These are phyloP conservation scores for Periophthalmodon schlosseri DNA, from an alignment of 2,113 vertebrate genomes.

Conservation along the genomic window DNA sequence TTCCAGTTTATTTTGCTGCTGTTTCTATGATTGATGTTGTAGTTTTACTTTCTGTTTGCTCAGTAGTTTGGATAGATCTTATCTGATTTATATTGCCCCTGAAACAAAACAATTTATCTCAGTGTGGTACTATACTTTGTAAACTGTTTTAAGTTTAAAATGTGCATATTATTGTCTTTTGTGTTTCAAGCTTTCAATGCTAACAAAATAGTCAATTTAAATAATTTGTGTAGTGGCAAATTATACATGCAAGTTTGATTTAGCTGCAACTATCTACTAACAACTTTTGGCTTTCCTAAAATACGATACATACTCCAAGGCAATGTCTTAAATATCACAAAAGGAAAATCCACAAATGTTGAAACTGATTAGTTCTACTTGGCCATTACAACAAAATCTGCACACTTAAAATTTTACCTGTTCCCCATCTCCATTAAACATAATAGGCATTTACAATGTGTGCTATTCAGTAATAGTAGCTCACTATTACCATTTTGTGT, in stretches of 20 bases:
- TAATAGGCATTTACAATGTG: too few species aligned
- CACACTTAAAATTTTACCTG: not conserved
- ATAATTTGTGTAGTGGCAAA: too few species aligned
- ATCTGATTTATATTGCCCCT: conserved; percentile 1
- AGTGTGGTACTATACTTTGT: not conserved
- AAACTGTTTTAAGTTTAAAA: too few species aligned
- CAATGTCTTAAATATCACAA: too few species aligned
- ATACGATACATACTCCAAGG: too few species aligned
- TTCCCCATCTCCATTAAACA: too few species aligned
- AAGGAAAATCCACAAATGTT: too few species aligned
- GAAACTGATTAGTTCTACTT: too few species aligned
- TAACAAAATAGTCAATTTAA: too few species aligned
- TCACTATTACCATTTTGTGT: not conserved
- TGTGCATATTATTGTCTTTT: too few species aligned
- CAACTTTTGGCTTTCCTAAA: too few species aligned
- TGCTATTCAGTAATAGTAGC: not conserved
- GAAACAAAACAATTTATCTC: not conserved
- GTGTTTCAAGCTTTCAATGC: too few species aligned
- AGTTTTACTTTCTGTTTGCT: conserved; percentile 26
- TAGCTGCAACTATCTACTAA: not conserved
- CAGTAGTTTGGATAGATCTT: conserved; percentile 27
- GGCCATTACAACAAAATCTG: not conserved
- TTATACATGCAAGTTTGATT: not conserved
- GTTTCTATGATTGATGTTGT: conserved; percentile 43
- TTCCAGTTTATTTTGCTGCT: conserved; percentile 55